These are phyloP conservation scores for Doris montereyensis DNA, from an alignment of 2,888 invertebrate genomes.

Conservation along the genomic window DNA sequence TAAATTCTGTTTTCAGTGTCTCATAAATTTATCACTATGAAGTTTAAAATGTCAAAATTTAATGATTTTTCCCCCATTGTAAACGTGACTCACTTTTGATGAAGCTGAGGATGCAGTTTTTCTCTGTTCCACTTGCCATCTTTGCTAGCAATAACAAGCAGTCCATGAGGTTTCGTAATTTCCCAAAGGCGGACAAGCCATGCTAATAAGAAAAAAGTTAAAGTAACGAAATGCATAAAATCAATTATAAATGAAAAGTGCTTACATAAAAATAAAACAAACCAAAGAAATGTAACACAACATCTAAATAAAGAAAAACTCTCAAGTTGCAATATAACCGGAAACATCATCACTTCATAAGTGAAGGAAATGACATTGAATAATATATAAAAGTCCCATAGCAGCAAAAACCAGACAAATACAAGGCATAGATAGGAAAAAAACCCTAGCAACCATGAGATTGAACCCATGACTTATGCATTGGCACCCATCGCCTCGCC, in stretches of 20 bases:
- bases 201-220: conserved; percentile 53
- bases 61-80: background rate
- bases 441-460: too few species aligned
- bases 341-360: background rate
- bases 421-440: too few species aligned
- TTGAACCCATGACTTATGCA: too few species aligned
- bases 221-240: background rate
- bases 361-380: background rate
- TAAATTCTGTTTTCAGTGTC: background rate
- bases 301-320: background rate
- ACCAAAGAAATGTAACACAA: too few species aligned
- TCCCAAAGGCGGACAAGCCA: conserved; percentile 64
- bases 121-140: conserved; percentile 51
- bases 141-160: conserved; percentile 56
- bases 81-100: conserved; percentile 47
- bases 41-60: too few species aligned
- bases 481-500: too few species aligned
- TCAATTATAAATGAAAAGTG: too few species aligned
- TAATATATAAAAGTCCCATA: too few species aligned
- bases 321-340: background rate
- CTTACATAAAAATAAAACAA: too few species aligned
- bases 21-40: too few species aligned
- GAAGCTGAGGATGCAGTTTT: conserved; percentile 47
- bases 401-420: too few species aligned
- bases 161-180: conserved; percentile 54